Base-by-base conservation (phyloP, 2,797 vertebrate genomes). In the Phrynocephalus vlangalii region DNA sequence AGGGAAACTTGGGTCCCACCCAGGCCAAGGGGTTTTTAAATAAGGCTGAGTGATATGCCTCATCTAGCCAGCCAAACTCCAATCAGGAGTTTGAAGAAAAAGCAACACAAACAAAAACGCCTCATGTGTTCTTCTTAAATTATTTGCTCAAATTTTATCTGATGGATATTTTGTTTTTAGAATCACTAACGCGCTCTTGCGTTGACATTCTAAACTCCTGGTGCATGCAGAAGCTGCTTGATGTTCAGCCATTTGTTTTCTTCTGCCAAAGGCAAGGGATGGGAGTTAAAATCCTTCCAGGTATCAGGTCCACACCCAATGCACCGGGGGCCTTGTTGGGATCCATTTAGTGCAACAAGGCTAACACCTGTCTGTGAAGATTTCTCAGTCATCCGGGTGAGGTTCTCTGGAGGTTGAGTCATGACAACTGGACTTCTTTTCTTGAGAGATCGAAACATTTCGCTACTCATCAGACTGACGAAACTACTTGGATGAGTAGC, bases 1-100 rank as follows among this genome's bases (percentile, higher is more conserved):
- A 70, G 11, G 66, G 72, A 33, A 86, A 79, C 33, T 60, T 7
- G 68, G 80, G 60, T 70, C 26, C 18, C 83, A 85, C 83, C 79
- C 89, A 75, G 50, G 75, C 75, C 50, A 86, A 79, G 30, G 72
- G 68, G 68, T 70, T 86, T 63, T 75, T 75, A 56, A 38, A 83
- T n/a, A 26, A 79, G n/a, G 67, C 52, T 78, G 76, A 72, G 68
- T n/a, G 3, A 22, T 20, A 50, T 52, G 52, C n/a, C 76, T 22
- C 9, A 16, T 52, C 33, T 80, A 70, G 82, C 60, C 30, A 81
- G 48, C 22, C 3, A 56, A 30, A 66, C 6, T 38, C 72, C 63
- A 75, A 67, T 56, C 10, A 68, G 38, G 60, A 50, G 18, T 10
- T 38, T 5, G 63, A 28, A 6, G 33, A 2, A 70, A 38, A 20